These are phyloP conservation scores for Tenthredo mesomela DNA, from an alignment of 2,888 invertebrate species.

Conservation along the genomic window DNA sequence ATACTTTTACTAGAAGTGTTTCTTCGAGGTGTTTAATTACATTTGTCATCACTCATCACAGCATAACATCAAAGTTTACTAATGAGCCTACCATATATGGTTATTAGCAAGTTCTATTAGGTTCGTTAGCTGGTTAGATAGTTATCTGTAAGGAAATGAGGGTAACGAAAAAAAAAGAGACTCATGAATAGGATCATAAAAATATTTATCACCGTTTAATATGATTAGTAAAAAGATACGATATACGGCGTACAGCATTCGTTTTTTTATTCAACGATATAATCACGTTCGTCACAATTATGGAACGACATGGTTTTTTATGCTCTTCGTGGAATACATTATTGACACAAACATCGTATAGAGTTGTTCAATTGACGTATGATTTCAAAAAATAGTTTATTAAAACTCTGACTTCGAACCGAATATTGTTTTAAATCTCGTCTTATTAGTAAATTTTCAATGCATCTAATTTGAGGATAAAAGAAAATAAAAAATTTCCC, in stretches of 20 bases:
- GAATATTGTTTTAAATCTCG: background rate
- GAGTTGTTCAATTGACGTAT: background rate
- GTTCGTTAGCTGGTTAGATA: background rate
- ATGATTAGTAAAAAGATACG: background rate
- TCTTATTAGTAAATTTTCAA: background rate
- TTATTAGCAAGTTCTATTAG: background rate
- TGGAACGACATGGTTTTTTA: background rate
- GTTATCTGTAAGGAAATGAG: background rate
- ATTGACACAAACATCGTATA: background rate
- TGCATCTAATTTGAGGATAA: background rate
- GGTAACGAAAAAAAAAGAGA: background rate
- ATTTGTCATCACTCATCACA: background rate
- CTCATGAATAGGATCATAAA: background rate
- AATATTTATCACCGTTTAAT: background rate
- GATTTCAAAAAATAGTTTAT: background rate
- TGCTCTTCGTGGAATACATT: background rate
- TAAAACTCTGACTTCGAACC: background rate
- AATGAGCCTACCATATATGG: conserved; percentile 1
- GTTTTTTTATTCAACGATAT: background rate
- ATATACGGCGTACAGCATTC: background rate
- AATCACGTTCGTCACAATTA: background rate
- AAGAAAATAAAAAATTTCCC: background rate
- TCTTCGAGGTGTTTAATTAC: background rate
- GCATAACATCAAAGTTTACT: background rate
- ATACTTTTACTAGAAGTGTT: background rate